Conservation (phyloP, 2,113 vertebrate genomes). For the Carassius carassius region DNA sequence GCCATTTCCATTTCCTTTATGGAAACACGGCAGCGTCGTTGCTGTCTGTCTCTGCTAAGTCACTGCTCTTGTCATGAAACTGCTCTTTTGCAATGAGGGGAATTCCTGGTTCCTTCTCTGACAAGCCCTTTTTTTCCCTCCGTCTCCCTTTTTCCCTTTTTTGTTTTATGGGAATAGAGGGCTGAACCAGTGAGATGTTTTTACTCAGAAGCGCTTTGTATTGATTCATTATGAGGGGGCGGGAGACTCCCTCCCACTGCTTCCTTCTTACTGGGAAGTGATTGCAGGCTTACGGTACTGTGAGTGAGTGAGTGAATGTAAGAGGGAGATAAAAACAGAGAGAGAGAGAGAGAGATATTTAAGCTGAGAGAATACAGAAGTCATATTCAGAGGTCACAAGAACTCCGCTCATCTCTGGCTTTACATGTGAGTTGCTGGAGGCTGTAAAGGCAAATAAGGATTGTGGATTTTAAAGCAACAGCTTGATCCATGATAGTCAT, state of each 20-base stretch:
- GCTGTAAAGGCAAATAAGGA: slow-evolving; percentile 10
- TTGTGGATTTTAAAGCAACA: slow-evolving; percentile 40
- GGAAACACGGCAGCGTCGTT: slow-evolving; percentile 34
- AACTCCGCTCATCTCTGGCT: slow-evolving; percentile 63
- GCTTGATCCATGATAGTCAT: slow-evolving; percentile 30
- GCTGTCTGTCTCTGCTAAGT: slow-evolving; percentile 42
- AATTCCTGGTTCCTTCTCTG: slow-evolving; percentile 59
- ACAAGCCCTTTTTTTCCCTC: not conserved
- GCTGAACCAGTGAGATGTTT: slow-evolving; percentile 76
- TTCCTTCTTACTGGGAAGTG: slow-evolving; percentile 93
- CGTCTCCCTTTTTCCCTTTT: slow-evolving; percentile 72
- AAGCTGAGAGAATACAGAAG: slow-evolving; percentile 66
- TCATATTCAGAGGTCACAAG: slow-evolving; percentile 56
- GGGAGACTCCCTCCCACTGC: slow-evolving; percentile 84
- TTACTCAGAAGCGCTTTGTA: slow-evolving; percentile 80
- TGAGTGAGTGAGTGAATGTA: slow-evolving; percentile 52
- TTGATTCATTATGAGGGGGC: slow-evolving; percentile 76
- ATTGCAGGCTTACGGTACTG: slow-evolving; percentile 78
- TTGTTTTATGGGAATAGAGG: slow-evolving; percentile 75
- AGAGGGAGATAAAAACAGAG: not conserved
- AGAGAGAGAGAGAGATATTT: slow-evolving; percentile 52
- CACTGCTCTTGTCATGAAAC: slow-evolving; percentile 45
- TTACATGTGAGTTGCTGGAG: slow-evolving; percentile 46
- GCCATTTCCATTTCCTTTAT: slow-evolving; percentile 53
- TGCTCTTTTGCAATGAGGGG: slow-evolving; percentile 54